Base-by-base conservation (phyloP, 2,797 vertebrate genomes). In the Microhierax caerulescens region DNA sequence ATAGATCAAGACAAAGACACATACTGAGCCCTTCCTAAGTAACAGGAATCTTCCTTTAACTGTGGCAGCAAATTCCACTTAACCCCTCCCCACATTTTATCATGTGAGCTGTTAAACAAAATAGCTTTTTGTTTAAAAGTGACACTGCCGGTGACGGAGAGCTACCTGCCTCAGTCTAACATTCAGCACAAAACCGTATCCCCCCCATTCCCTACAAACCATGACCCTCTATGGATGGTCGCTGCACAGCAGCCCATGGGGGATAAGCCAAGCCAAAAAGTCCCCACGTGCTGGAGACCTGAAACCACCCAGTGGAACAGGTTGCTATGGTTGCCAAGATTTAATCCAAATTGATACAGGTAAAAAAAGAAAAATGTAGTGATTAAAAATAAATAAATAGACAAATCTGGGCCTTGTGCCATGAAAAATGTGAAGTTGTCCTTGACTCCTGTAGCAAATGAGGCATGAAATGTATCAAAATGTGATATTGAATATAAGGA, bases 381-480 rank as follows among this genome's bases (percentile, higher is more conserved):
- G 94, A 98, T 90, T 96, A 95, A 96, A 57, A 94, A 97, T 93
- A 96, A 97, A 93, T 90, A 95, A 91, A 92, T 96, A 96, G 93
- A 97, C 95, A 96, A 95, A 97, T 97, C 97, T 97, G 97, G 97
- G 98, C 97, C 97, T 75, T 10, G 19, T 83, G 96, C 97, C 94
- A 97, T 97, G 95, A 98, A 98, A 98, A 98, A 98, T 93, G 95
- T 94, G 96, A 96, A 95, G 95, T 88, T 97, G 97, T 97, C 97
- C 97, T 98, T 98, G 97, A 98, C 97, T 97, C 95, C 83, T 10
- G 91, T 23, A 95, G 97, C 92, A 98, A 98, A 98, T 98, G 98
- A 98, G 97, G 97, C 94, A 37, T 98, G 97, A 98, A 98, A 98
- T 95, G 94, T 98, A 98, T 98, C 98, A 98, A 98, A 98, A 98